A percentile compares a stretch with the other conserved stretches of the same genome.
phyloP scores from a whole-genome alignment of 2,888 invertebrate species.

The Ophonus ardosiacus region DNA sequence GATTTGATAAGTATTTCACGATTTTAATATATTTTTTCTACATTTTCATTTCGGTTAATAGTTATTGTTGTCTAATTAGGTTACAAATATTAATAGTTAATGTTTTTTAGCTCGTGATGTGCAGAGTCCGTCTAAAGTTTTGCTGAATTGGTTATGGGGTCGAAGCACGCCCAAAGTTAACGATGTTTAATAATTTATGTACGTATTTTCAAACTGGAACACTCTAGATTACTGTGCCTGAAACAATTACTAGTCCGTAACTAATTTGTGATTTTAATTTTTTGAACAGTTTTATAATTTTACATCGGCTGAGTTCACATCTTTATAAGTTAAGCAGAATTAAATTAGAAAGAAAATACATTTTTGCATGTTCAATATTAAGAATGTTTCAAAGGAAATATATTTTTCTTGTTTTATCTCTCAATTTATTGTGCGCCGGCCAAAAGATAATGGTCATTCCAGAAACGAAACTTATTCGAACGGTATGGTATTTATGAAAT shows the following conservation, averaged over 20 bases:
- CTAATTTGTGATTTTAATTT: constrained; percentile 35
- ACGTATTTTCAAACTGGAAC: constrained; percentile 14
- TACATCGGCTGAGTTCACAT: neutral
- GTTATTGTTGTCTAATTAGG: neutral
- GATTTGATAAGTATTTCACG: no score
- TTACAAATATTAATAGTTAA: neutral
- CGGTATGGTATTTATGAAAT: constrained; percentile 1
- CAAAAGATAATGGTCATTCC: constrained; percentile 55
- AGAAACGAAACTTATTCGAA: constrained; percentile 22
- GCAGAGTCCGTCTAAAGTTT: constrained; percentile 87
- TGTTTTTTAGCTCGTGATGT: constrained; percentile 82
- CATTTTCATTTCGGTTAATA: no score
- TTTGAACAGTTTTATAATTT: constrained; percentile 38
- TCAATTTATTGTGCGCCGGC: constrained; percentile 8
- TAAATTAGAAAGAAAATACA: neutral
- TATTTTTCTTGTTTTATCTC: neutral
- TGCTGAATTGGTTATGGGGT: constrained; percentile 90
- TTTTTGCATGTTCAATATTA: constrained; percentile 6
- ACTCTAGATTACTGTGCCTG: constrained; percentile 38
- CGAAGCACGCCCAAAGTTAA: constrained; percentile 83
- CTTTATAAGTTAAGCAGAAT: neutral
- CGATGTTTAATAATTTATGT: constrained; percentile 71
- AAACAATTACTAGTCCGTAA: constrained; percentile 36
- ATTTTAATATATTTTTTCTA: no score
- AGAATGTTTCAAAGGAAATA: neutral